These are phyloP conservation scores for Ophion ellenae DNA, from an alignment of 2,888 invertebrate genomes.

Conservation along the genomic window DNA sequence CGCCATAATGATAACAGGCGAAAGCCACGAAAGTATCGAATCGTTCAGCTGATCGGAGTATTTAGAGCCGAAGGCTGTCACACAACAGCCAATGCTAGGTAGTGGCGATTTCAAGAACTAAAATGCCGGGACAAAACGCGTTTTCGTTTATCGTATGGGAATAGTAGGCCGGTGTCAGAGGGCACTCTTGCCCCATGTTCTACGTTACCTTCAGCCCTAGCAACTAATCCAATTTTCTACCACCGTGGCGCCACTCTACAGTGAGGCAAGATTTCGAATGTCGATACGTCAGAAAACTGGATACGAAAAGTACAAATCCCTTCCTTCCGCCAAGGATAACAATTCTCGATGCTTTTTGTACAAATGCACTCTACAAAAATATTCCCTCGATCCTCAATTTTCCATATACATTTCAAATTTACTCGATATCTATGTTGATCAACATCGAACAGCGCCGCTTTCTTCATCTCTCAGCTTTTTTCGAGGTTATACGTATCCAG, in stretches of 20 bases:
- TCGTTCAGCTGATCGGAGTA: no score
- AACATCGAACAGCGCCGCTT: no score
- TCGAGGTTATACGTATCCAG: not conserved
- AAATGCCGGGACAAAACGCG: no score
- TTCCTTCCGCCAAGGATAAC: not conserved
- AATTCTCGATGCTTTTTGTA: not conserved
- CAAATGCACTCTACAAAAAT: not conserved
- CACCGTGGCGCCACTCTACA: conserved; percentile 7
- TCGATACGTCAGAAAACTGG: not conserved
- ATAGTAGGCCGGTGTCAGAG: no score
- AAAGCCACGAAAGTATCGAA: no score
- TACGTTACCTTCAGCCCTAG: not conserved
- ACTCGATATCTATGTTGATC: not conserved
- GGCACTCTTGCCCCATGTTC: not conserved
- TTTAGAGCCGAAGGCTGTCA: no score
- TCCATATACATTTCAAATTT: not conserved
- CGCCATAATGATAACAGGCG: no score
- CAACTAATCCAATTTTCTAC: not conserved
- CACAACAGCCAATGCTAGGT: no score
- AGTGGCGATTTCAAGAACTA: no score
- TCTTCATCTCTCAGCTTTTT: no score
- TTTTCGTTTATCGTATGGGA: no score
- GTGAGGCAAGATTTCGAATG: not conserved
- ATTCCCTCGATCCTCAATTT: not conserved
- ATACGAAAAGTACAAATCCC: not conserved